These are phyloP conservation scores for Centropus bengalensis DNA, from an alignment of 2,113 vertebrate species.

Conservation along the genomic window DNA sequence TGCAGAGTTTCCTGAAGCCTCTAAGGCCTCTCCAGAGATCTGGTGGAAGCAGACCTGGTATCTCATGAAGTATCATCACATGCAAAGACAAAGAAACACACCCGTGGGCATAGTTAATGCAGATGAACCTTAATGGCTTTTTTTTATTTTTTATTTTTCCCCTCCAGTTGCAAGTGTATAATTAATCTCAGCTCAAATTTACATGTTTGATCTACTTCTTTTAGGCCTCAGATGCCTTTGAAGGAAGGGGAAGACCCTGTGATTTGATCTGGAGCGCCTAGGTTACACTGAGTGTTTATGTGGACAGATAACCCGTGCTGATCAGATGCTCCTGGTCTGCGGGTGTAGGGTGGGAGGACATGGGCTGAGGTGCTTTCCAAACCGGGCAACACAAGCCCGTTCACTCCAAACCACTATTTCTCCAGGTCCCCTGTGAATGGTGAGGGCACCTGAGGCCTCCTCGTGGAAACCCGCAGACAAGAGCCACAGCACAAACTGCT, in stretches of 20 bases:
- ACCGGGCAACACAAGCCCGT: not conserved
- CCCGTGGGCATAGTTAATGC: not conserved
- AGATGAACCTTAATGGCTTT: constrained; percentile 2
- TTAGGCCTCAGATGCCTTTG: constrained; percentile 18
- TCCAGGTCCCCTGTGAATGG: accelerated
- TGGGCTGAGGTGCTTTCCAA: not conserved
- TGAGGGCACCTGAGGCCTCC: not conserved
- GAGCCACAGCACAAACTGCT: not conserved
- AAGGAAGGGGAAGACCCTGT: not conserved
- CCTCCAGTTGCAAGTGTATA: not conserved
- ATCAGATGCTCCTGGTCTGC: not conserved
- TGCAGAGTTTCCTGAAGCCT: constrained; percentile 33
- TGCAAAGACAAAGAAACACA: constrained; percentile 41
- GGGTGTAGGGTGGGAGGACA: not conserved
- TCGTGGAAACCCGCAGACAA: not conserved
- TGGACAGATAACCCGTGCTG: not conserved
- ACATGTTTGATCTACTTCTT: constrained; percentile 58
- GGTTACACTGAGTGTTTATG: accelerated
- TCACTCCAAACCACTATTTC: not conserved
- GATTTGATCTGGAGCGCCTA: not conserved
- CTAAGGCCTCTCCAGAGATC: constrained; percentile 45
- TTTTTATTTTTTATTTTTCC: not conserved
- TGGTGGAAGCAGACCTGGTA: constrained; percentile 33
- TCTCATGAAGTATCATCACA: constrained; percentile 1
- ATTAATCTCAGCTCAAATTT: constrained; percentile 48